Percentiles rank a stretch among this genome's conserved stretches.
Evolutionary conservation across 2,797 vertebrate genomes (phyloP).

Genomic region (Monodelphis domestica): DNA sequence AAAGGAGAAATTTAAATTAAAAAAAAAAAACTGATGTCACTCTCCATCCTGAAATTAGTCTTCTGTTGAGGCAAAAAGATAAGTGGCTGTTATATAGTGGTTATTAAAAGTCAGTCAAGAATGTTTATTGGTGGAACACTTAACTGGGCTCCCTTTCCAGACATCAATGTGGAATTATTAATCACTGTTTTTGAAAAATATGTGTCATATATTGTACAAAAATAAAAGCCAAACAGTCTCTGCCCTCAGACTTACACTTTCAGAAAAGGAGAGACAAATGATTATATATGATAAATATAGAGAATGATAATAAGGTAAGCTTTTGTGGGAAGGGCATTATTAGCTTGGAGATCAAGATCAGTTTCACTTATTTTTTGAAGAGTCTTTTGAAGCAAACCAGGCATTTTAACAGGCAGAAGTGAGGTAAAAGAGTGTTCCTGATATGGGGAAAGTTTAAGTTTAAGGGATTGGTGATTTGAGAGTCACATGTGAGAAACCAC

Average conservation of each 20-base stretch:
- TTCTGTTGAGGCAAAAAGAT: background rate
- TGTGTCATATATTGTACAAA: background rate
- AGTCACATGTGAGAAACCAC: background rate
- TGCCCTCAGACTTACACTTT: background rate
- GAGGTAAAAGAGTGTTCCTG: background rate
- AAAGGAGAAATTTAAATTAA: background rate
- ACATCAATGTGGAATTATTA: background rate
- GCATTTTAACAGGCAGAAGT: background rate
- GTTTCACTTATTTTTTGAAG: background rate
- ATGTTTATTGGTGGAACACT: background rate
- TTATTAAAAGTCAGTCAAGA: background rate
- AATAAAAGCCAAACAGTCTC: background rate
- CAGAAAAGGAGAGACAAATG: accelerated
- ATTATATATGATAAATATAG: background rate
- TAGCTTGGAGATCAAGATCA: background rate
- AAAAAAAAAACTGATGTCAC: background rate
- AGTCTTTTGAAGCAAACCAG: background rate
- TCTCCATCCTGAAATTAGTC: background rate
- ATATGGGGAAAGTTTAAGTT: background rate
- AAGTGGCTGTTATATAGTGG: background rate
- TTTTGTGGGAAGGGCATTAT: background rate
- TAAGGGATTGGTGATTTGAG: no score
- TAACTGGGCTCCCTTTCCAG: no score
- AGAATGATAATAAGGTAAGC: background rate
- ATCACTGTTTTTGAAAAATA: background rate